phyloP scores from a whole-genome alignment of 2,797 vertebrate species.

The Microctenopoma lineatum region DNA sequence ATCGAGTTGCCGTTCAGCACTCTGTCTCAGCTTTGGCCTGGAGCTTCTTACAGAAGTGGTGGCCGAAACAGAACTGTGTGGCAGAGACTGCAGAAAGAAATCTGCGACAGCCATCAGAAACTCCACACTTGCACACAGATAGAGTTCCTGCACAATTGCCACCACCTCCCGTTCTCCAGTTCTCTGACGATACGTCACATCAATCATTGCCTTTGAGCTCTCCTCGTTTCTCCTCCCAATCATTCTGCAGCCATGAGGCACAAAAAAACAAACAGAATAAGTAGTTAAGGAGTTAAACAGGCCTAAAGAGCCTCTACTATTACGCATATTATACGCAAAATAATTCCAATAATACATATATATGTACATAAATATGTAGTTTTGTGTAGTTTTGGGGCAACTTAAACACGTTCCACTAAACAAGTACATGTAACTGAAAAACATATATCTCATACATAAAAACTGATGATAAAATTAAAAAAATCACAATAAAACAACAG shows the following conservation, averaged over 20 bases:
- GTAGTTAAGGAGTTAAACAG: not conserved
- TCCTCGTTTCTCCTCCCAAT: slow-evolving; percentile 85
- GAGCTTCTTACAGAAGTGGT: not conserved
- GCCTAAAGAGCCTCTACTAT: too few relatives aligned
- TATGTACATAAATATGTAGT: too few relatives aligned
- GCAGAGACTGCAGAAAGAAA: slow-evolving; percentile 94
- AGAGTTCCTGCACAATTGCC: slow-evolving; percentile 91
- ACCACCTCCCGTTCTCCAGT: slow-evolving; percentile 79
- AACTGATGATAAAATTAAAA: too few relatives aligned
- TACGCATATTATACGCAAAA: too few relatives aligned
- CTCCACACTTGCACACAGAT: slow-evolving; percentile 94
- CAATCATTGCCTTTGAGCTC: slow-evolving; percentile 86
- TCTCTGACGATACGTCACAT: slow-evolving; percentile 87
- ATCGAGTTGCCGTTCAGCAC: slow-evolving; percentile 71
- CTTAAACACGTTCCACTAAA: too few relatives aligned
- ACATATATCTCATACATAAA: too few relatives aligned
- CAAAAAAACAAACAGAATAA: not conserved
- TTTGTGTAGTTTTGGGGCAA: too few relatives aligned
- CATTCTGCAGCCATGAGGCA: slow-evolving; percentile 85
- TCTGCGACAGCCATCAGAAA: slow-evolving; percentile 94
- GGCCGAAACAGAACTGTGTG: slow-evolving; percentile 65
- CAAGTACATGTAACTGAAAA: too few relatives aligned
- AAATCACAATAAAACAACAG: too few relatives aligned
- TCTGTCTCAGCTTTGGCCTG: slow-evolving; percentile 82
- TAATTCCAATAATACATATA: too few relatives aligned